Conservation (phyloP, 2,888 invertebrate species). For the Tachina fera region DNA sequence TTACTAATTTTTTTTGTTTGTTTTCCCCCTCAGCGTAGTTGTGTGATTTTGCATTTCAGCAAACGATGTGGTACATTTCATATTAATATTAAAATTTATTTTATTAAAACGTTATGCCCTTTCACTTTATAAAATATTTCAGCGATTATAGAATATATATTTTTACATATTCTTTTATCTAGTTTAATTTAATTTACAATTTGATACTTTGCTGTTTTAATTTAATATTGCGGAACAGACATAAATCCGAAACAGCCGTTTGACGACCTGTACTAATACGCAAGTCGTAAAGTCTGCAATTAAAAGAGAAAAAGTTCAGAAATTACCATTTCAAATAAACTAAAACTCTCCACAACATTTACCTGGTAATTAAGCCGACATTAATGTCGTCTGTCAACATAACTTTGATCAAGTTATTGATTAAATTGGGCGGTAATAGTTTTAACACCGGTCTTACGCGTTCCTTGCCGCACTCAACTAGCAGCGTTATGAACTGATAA, state of each 20-base stretch:
- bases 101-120: background rate
- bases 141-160: background rate
- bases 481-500: conserved; percentile 89
- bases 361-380: conserved; percentile 81
- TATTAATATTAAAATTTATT: background rate
- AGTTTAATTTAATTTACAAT: conserved; percentile 74
- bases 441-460: conserved; percentile 88
- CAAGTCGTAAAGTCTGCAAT: conserved; percentile 87
- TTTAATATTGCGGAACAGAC: conserved; percentile 92
- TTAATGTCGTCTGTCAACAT: conserved; percentile 81
- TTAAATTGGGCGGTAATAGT: conserved; percentile 89
- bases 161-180: background rate
- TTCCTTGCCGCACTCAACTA: conserved; percentile 90
- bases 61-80: too few species aligned
- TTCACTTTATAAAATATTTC: background rate
- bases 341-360: conserved; percentile 26
- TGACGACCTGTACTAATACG: conserved; percentile 89
- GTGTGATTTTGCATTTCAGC: too few species aligned
- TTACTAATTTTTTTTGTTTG: too few species aligned
- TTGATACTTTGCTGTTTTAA: conserved; percentile 83
- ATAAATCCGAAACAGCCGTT: conserved; percentile 93
- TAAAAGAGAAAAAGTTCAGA: background rate
- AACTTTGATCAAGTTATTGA: conserved; percentile 91
- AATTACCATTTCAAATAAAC: background rate
- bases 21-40: too few species aligned